Base-by-base conservation (phyloP, 2,797 vertebrate genomes). In the Lutjanus argentimaculatus region DNA sequence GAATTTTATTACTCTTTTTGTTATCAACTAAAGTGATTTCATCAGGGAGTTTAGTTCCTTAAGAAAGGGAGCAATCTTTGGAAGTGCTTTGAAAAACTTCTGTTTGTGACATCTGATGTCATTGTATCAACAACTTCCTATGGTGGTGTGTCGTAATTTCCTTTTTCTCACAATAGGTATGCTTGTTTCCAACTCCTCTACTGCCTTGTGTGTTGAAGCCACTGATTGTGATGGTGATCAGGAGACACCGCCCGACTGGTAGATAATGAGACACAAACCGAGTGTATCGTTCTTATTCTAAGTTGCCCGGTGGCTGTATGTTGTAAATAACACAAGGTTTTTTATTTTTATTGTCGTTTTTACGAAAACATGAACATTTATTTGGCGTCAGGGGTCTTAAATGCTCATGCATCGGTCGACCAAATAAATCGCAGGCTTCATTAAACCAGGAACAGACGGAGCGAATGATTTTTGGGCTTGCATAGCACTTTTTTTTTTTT, bases 201-300 rank as follows among this genome's bases (percentile, higher is more conserved):
- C 70, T 1, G 6, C 8, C 62, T 70, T 61, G 0, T 40, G 0
- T 0, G 0, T n/a, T 49, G 2, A 12, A 36, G 0, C 16, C 0
- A 9, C 8, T 7, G 8, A 53, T 17, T 19, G 2, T 4, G 8
- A 21, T 15, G 0, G 3, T 7, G 40, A 43, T 11, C 1, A 0
- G 1, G 4, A 0, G 59, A 61, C 67, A 43, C 90, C 89, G 77
- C 84, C 82, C 70, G 6, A 4, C 9, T 17, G 16, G 73, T 14
- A 5, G 14, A 63, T 14, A 2, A 0, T 0, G 25, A n/a, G 0
- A 11, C 1, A 0, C 2, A 76, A 76, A 56, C 0, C 30, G 13
- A 79, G 1, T 1, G 0, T 0, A 11, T 6, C 0, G 0, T 46
- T 1, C 7, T 14, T 1, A 0, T 7, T 1, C 10, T 17, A 10